A percentile compares a stretch with the other conserved stretches of the same genome.
Evolutionary conservation across 2,113 vertebrate species (phyloP).

Genomic region (Prunella himalayana): DNA sequence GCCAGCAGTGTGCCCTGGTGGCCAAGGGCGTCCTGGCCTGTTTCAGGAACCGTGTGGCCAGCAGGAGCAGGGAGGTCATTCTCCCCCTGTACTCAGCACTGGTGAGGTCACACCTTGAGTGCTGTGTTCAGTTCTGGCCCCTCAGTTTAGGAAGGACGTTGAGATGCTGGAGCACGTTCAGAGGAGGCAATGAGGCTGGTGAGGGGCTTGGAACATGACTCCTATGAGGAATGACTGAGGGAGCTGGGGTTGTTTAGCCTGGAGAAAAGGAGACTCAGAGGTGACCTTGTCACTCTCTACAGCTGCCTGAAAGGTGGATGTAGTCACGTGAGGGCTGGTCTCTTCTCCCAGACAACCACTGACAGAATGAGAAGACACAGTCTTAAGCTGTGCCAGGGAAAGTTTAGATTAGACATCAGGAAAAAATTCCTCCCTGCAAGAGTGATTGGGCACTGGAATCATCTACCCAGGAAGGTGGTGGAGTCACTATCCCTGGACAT

Average conservation of each 20-base stretch:
- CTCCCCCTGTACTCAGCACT: fast-evolving
- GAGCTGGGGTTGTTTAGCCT: background rate
- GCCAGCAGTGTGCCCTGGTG: background rate
- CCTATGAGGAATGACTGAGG: fast-evolving
- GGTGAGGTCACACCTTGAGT: background rate
- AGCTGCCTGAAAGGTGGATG: fast-evolving
- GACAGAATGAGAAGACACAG: background rate
- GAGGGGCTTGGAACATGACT: background rate
- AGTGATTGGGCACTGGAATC: background rate
- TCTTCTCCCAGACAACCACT: background rate
- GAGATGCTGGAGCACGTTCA: fast-evolving
- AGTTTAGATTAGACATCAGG: background rate
- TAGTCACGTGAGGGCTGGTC: background rate
- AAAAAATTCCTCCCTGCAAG: background rate
- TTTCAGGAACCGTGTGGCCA: background rate
- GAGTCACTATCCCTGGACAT: background rate
- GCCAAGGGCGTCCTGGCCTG: background rate
- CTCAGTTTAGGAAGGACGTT: background rate
- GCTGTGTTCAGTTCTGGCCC: background rate
- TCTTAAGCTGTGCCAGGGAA: background rate
- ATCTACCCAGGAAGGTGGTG: background rate
- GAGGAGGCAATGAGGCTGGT: background rate
- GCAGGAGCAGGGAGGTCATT: background rate
- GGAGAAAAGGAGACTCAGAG: background rate
- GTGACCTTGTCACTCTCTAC: background rate